Evolutionary conservation across 2,113 vertebrate genomes (phyloP).

Genomic region (Mirounga angustirostris): DNA sequence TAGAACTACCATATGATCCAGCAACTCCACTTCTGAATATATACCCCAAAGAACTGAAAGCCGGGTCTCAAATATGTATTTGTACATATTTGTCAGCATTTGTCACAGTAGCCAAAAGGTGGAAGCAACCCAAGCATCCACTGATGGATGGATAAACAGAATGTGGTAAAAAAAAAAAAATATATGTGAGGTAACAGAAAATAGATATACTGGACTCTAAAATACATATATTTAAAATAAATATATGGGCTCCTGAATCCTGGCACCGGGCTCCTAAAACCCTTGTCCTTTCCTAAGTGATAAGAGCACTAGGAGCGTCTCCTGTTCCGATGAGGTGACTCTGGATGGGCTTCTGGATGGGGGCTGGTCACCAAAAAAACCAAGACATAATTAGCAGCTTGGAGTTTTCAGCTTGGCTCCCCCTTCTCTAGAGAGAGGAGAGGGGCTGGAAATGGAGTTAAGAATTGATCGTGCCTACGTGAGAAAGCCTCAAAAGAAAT

Average conservation of each 20-base stretch:
- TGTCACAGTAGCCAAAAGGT: background rate
- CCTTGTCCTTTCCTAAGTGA: background rate
- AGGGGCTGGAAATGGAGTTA: background rate
- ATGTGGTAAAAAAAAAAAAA: background rate
- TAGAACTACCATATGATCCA: background rate
- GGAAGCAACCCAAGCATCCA: background rate
- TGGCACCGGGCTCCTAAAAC: background rate
- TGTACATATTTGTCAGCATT: background rate
- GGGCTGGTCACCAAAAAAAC: background rate
- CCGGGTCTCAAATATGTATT: background rate
- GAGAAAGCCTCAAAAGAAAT: background rate
- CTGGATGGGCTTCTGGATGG: background rate
- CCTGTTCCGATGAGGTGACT: background rate
- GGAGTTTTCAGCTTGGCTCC: background rate
- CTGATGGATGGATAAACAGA: background rate
- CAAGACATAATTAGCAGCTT: background rate
- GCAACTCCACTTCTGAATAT: background rate
- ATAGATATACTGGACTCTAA: background rate
- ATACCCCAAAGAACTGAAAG: background rate
- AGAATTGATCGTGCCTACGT: background rate
- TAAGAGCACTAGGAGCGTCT: background rate
- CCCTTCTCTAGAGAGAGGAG: background rate
- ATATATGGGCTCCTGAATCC: background rate
- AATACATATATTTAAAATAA: background rate
- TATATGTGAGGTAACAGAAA: background rate